Evolutionary conservation across 2,113 vertebrate genomes (phyloP).

Genomic region (Formicarius rufipectus): DNA sequence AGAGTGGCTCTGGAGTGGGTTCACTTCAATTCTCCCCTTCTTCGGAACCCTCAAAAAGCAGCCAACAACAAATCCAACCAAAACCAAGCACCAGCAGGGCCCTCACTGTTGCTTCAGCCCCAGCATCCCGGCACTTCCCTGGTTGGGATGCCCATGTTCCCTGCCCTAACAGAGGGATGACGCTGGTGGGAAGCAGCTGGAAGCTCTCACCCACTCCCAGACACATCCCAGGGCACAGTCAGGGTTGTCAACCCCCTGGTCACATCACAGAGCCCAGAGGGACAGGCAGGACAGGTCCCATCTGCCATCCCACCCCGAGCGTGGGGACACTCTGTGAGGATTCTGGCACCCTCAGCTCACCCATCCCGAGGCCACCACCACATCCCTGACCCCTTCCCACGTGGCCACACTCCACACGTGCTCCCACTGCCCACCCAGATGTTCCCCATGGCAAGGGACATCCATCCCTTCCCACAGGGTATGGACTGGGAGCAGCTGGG

Average conservation of each 20-base stretch:
- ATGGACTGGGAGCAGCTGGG: background rate
- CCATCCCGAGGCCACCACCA: background rate
- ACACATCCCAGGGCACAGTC: rapidly evolving
- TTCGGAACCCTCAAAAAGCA: background rate
- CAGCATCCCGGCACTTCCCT: rapidly evolving
- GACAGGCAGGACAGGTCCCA: background rate
- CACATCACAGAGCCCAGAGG: background rate
- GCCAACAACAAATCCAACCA: background rate
- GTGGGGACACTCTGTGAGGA: background rate
- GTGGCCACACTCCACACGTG: rapidly evolving
- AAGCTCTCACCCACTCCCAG: background rate
- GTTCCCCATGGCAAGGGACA: background rate
- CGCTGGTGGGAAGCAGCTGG: background rate
- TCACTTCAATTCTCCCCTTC: rapidly evolving
- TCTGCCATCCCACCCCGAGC: background rate
- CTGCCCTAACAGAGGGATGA: rapidly evolving
- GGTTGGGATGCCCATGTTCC: rapidly evolving
- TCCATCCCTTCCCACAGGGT: background rate
- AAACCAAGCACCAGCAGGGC: rapidly evolving
- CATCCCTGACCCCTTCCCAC: background rate
- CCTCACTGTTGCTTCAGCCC: rapidly evolving
- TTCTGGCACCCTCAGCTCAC: background rate
- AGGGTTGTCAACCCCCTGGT: background rate
- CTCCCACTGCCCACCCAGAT: rapidly evolving
- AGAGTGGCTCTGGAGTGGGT: rapidly evolving